A percentile compares a stretch with the other conserved stretches of the same genome.
Conservation (phyloP, 2,797 vertebrate genomes). For the Loriculus beryllinus region DNA sequence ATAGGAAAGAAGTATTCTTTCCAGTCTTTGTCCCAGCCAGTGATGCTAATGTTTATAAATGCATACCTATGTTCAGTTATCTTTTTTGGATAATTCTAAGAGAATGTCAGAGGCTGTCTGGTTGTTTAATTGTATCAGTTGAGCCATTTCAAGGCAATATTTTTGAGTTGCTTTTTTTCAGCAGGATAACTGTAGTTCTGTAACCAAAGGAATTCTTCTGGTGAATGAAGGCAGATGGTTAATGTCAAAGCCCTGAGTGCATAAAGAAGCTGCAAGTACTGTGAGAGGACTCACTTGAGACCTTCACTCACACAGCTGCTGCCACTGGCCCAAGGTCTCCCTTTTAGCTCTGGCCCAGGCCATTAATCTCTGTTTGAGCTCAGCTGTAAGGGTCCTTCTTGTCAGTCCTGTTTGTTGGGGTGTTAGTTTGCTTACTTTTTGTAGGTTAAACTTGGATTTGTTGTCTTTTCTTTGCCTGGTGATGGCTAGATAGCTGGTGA, state of each 20-base stretch:
- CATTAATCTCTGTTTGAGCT: neutral
- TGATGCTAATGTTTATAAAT: neutral
- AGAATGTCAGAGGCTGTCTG: neutral
- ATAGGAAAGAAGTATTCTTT: neutral
- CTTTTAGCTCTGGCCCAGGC: neutral
- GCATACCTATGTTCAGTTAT: neutral
- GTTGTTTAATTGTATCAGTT: neutral
- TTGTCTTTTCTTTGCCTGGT: neutral
- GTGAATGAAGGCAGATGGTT: neutral
- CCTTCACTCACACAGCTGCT: neutral
- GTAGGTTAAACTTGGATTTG: neutral
- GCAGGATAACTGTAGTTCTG: neutral
- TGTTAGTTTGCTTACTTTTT: neutral
- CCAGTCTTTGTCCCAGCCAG: neutral
- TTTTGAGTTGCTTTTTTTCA: neutral
- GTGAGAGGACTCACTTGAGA: neutral
- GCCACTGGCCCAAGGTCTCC: neutral
- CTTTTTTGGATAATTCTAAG: neutral
- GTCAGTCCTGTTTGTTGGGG: neutral
- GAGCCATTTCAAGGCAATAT: neutral
- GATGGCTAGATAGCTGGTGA: neutral
- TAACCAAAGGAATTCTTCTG: neutral
- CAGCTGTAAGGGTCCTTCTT: neutral
- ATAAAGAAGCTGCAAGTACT: neutral
- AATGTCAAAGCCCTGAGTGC: neutral